Base-by-base conservation (phyloP, 1,140 invertebrate species). In the Agrilus planipennis region DNA sequence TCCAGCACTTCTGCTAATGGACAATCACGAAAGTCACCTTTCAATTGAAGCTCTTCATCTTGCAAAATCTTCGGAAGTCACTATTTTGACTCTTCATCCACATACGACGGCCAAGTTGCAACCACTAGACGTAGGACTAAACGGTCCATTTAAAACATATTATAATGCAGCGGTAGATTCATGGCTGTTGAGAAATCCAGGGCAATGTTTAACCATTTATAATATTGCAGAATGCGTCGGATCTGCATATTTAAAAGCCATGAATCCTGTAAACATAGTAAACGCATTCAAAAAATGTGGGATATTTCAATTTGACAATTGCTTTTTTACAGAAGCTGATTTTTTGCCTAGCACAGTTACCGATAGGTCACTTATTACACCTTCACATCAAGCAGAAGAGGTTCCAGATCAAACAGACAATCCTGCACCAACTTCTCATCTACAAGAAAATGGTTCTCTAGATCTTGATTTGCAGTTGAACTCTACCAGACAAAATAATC, bases 71-170 rank as follows among this genome's bases (percentile, higher is more conserved):
- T 37, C 46, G 42, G 45, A 41, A 4, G 39, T 54, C 11, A 47
- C 39, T 15, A 7, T 61, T 28, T 29, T 63, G 10, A 47, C 56
- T 10, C 31, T 63, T 11, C 56, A 55, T 29, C 57, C 60, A 10
- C 57, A 61, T 38, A 55, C 46, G 7, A 53, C 41, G 20, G 55
- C 60, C 29, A 60, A 56, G 37, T 44, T 64, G 12, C 60, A 64
- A 38, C 62, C 59, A n/a, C 45, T 65, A 2, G 62, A 41, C 15
- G 28, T 32, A 3, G 9, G 22, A 19, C 3, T 41, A 4, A 64
- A 49, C 49, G 54, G 50, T 5, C 53, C 59, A 7, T 54, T 64
- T 7, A 63, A 64, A 50, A 52, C 47, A 2, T 51, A 32, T 44
- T 58, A 54, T 35, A 55, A 59, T 18, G 35, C 43, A 15, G 53